Conservation (phyloP, 2,797 vertebrate species). For the Eulemur albifrons region DNA sequence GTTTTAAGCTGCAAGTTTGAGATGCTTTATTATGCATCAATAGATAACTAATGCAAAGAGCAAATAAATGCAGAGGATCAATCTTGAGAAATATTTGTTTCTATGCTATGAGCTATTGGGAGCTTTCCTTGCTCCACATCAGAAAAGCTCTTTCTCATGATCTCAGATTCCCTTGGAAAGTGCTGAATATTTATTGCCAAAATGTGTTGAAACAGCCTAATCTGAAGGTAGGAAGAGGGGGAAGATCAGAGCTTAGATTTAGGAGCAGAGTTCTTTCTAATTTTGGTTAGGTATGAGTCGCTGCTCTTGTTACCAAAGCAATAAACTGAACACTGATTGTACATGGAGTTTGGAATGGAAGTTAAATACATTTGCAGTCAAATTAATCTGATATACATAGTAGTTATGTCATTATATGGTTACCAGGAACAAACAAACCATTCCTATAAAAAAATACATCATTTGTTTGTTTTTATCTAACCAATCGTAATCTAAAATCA, state of each 20-base stretch:
- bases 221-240: neutral
- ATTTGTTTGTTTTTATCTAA: conserved; percentile 18
- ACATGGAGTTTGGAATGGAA: neutral
- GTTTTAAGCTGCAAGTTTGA: neutral
- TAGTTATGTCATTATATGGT: neutral
- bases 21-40: neutral
- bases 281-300: neutral
- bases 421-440: neutral
- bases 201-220: neutral
- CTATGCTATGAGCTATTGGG: neutral
- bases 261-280: neutral
- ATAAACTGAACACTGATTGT: neutral
- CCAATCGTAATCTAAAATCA: neutral
- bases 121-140: neutral
- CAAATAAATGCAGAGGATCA: neutral
- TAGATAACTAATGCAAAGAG: neutral
- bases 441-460: neutral
- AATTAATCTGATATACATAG: neutral
- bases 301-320: neutral
- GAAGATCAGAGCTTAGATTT: neutral
- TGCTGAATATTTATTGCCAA: neutral
- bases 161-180: neutral
- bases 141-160: neutral
- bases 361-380: conserved; percentile 15
- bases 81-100: neutral